A percentile compares a stretch with the other conserved stretches of the same genome.
phyloP scores from a whole-genome alignment of 2,888 invertebrate species.

The Cantharis rustica region DNA sequence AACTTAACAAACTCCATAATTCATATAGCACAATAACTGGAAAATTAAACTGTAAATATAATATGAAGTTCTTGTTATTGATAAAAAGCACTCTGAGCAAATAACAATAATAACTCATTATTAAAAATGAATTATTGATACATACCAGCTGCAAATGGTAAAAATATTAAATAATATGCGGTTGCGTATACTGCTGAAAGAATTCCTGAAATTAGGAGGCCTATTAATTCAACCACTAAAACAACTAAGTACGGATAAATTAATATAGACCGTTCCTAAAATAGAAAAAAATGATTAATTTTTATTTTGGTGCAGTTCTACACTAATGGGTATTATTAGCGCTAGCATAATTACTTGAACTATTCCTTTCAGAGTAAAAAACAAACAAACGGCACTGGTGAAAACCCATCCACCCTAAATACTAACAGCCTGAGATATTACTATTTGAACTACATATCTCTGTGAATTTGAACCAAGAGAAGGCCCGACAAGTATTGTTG shows the following conservation, averaged over 20 bases:
- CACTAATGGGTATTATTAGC: too few relatives aligned
- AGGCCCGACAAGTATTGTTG: not conserved
- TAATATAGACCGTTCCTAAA: slow-evolving; percentile 7
- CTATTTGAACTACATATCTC: too few relatives aligned
- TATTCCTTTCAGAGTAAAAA: not conserved
- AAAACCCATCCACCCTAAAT: not conserved
- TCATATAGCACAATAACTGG: not conserved
- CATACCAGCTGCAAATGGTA: not conserved
- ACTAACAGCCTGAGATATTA: not conserved
- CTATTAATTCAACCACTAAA: slow-evolving; percentile 5
- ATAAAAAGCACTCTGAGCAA: too few relatives aligned
- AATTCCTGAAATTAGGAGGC: not conserved
- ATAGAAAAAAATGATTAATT: not conserved
- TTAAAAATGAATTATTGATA: not conserved
- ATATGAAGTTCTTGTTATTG: too few relatives aligned
- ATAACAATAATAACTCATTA: not conserved
- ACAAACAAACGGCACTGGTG: not conserved
- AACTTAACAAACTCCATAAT: not conserved
- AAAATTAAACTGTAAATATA: not conserved
- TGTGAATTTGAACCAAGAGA: too few relatives aligned
- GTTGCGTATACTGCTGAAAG: not conserved
- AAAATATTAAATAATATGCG: not conserved
- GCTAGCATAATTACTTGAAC: not conserved
- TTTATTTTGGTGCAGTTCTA: too few relatives aligned
- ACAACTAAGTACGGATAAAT: slow-evolving; percentile 3